These are phyloP conservation scores for Cheirogaleus major DNA, from an alignment of 2,797 vertebrate species.

Conservation along the genomic window DNA sequence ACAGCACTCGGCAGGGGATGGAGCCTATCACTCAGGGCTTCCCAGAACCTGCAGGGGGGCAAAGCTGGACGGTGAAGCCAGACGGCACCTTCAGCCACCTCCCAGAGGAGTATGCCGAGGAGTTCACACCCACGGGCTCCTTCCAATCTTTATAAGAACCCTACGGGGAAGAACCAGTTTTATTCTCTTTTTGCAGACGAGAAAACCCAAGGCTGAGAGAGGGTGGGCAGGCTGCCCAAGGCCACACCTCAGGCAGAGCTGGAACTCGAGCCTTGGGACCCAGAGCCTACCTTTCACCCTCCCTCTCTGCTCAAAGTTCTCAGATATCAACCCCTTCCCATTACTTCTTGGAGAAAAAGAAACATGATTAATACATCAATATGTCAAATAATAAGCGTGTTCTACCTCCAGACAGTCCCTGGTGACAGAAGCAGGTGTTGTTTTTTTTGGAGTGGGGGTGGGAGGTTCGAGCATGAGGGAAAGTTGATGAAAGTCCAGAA, in stretches of 20 bases:
- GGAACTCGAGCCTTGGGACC: neutral
- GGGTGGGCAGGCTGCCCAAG: no score
- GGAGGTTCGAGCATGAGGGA: neutral
- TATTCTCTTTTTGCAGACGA: neutral
- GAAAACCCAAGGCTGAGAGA: neutral
- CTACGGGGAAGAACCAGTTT: no score
- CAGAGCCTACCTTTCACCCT: neutral
- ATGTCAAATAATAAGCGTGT: neutral
- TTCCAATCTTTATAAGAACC: neutral
- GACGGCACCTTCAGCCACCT: neutral
- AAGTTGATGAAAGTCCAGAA: conserved; percentile 66
- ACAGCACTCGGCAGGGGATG: neutral
- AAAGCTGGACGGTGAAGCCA: neutral
- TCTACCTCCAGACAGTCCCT: neutral
- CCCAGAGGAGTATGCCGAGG: neutral
- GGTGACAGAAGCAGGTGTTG: neutral
- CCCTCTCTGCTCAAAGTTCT: neutral
- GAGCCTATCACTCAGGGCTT: neutral
- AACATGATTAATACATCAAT: conserved; percentile 13
- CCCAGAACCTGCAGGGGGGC: neutral
- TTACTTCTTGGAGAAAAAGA: neutral
- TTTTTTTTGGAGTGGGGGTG: neutral
- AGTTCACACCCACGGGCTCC: neutral
- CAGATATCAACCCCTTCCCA: neutral
- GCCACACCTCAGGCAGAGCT: neutral